These are phyloP conservation scores for Paralichthys olivaceus DNA, from an alignment of 2,113 vertebrate genomes.

Conservation along the genomic window DNA sequence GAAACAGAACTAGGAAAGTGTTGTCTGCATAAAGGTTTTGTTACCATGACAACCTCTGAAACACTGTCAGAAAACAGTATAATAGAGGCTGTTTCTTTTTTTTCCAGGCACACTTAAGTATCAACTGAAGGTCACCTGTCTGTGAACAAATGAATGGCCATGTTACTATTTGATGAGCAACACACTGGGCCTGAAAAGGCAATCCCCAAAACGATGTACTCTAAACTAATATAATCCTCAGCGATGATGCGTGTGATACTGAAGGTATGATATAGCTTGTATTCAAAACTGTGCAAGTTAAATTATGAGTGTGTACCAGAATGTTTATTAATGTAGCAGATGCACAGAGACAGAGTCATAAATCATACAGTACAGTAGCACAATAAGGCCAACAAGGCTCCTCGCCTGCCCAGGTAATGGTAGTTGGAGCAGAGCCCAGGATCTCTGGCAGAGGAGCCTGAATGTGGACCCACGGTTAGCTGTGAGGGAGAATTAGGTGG, in stretches of 20 bases:
- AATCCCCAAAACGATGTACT: constrained; percentile 18
- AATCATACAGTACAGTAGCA: constrained; percentile 65
- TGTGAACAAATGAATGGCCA: constrained; percentile 15
- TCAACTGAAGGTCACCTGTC: constrained; percentile 33
- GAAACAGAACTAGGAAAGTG: constrained; percentile 23
- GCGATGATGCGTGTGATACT: constrained; percentile 31
- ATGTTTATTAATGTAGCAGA: constrained; percentile 76
- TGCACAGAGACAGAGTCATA: constrained; percentile 61
- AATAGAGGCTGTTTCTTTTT: not conserved
- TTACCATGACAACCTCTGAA: constrained; percentile 48
- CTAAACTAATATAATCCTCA: constrained; percentile 25
- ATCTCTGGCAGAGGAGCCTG: constrained; percentile 47
- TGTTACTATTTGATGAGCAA: not conserved
- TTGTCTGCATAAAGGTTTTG: constrained; percentile 19
- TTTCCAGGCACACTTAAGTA: not conserved
- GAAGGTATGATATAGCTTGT: constrained; percentile 18
- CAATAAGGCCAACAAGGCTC: constrained; percentile 66
- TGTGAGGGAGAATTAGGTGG: constrained; percentile 17
- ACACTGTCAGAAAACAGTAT: constrained; percentile 1
- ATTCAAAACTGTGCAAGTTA: constrained; percentile 56
- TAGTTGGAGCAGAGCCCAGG: constrained; percentile 63
- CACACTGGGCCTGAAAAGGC: not conserved
- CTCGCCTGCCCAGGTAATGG: constrained; percentile 62
- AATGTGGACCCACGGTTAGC: constrained; percentile 46
- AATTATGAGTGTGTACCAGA: constrained; percentile 57